phyloP scores from a whole-genome alignment of 2,797 vertebrate genomes.

The Ptychobarbus kaznakovi region DNA sequence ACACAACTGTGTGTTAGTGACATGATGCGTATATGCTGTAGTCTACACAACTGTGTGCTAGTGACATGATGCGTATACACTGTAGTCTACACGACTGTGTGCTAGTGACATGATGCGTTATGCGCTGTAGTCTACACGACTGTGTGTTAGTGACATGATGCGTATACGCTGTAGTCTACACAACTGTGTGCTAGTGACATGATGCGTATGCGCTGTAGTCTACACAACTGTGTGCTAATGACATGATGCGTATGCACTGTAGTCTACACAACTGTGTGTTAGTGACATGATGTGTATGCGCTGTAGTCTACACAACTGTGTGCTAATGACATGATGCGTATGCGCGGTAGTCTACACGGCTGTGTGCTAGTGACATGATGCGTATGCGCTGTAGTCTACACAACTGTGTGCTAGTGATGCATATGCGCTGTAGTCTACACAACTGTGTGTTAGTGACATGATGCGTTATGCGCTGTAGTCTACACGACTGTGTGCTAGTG shows the following conservation, averaged over 20 bases:
- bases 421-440: background rate
- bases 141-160: background rate
- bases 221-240: background rate
- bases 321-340: background rate
- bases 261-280: background rate
- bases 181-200: background rate
- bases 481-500: background rate
- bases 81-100: background rate
- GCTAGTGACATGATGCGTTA: background rate
- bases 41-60: background rate
- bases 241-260: background rate
- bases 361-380: background rate
- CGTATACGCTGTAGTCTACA: background rate
- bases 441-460: background rate
- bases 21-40: background rate
- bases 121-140: background rate
- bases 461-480: background rate
- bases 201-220: background rate
- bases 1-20: background rate
- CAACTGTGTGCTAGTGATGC: background rate
- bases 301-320: background rate
- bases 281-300: background rate
- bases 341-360: background rate
- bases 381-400: background rate
- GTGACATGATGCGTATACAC: background rate